These are phyloP conservation scores for Eupithecia tripunctaria DNA, from an alignment of 2,888 invertebrate species.

Conservation along the genomic window DNA sequence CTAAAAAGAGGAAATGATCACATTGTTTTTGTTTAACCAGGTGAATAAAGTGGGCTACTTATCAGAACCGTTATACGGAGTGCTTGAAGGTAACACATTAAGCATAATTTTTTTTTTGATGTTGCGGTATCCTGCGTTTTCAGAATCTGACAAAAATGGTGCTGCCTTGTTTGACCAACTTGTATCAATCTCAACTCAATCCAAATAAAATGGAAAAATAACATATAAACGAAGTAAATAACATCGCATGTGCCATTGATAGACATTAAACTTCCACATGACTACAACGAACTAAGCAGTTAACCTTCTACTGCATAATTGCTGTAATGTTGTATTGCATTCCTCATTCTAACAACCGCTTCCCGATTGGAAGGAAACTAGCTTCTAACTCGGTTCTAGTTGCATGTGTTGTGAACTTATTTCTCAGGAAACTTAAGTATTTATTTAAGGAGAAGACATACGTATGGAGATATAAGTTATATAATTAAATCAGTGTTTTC, in stretches of 20 bases:
- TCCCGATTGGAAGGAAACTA: slow-evolving; percentile 32
- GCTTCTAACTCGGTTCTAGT: background rate
- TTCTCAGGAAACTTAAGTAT: no score
- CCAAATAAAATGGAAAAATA: background rate
- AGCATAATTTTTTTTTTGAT: background rate
- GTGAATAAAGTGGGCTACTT: background rate
- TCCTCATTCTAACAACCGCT: slow-evolving; percentile 37
- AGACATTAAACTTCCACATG: slow-evolving; percentile 19
- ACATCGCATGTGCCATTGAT: background rate
- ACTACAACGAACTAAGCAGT: slow-evolving; percentile 14
- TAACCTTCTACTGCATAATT: slow-evolving; percentile 39
- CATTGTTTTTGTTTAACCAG: slow-evolving; percentile 11
- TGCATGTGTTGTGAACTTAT: background rate
- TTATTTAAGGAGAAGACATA: no score
- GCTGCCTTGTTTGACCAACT: background rate
- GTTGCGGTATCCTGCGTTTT: background rate
- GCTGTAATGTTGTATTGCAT: slow-evolving; percentile 26
- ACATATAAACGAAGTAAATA: background rate
- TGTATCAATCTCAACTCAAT: background rate
- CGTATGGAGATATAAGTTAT: no score
- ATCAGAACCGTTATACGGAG: background rate
- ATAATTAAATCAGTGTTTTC: no score
- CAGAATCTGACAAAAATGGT: background rate
- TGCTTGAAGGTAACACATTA: background rate
- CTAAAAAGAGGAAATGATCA: background rate